phyloP scores from a whole-genome alignment of 1,140 invertebrate species.

The Drosophila bocki region DNA sequence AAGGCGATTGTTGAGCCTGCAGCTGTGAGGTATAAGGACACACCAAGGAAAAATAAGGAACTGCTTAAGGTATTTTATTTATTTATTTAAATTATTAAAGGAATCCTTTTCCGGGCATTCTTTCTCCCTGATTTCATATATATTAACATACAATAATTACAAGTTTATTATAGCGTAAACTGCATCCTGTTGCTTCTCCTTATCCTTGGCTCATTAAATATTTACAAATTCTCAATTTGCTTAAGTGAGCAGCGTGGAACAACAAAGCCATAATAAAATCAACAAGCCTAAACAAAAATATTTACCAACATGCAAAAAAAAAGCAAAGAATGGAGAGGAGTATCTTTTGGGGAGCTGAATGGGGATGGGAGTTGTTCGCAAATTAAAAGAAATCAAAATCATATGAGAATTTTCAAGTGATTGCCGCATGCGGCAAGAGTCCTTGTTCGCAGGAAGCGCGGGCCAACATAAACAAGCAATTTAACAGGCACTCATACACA shows the following conservation, averaged over 20 bases:
- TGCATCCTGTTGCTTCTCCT: conserved; percentile 29
- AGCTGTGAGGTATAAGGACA: conserved; percentile 30
- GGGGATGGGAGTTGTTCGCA: conserved; percentile 25
- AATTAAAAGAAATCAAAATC: conserved; percentile 84
- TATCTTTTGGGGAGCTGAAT: not conserved
- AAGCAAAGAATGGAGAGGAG: not conserved
- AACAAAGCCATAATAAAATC: conserved; percentile 69
- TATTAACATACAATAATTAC: not conserved
- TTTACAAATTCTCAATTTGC: conserved; percentile 63
- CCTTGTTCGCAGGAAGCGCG: conserved; percentile 49
- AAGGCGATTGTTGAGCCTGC: conserved; percentile 52
- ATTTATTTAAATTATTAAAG: not conserved
- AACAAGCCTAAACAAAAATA: conserved; percentile 68
- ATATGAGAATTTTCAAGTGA: conserved; percentile 78
- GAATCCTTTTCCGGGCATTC: not conserved
- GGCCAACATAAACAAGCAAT: conserved; percentile 82
- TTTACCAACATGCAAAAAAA: conserved; percentile 53
- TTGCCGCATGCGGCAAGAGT: conserved; percentile 43
- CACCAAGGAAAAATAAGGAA: not conserved
- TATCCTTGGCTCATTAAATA: conserved; percentile 52
- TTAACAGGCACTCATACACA: conserved; percentile 71
- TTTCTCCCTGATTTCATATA: not conserved
- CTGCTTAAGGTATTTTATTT: not conserved
- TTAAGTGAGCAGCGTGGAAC: conserved; percentile 62
- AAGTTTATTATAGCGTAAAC: not conserved